Evolutionary conservation across 2,888 invertebrate species (phyloP).

Genomic region (Periphyllus acericola): DNA sequence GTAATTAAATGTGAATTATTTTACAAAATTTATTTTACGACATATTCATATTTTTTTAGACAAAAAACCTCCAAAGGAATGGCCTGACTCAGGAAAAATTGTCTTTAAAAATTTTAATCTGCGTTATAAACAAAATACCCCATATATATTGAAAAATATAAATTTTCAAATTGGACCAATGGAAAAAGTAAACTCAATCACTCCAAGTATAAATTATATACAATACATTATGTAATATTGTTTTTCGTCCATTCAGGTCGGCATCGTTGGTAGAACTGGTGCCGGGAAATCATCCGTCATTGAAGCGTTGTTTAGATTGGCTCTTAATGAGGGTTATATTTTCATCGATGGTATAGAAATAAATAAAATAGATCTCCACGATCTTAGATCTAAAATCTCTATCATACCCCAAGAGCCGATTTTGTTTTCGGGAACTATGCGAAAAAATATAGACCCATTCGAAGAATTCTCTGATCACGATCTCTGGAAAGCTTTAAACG

Average conservation of each 20-base stretch:
- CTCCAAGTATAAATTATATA: neutral
- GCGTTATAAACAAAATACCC: conserved; percentile 77
- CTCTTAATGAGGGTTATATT: conserved; percentile 81
- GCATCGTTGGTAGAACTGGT: conserved; percentile 85
- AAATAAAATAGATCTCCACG: conserved; percentile 76
- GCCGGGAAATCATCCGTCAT: conserved; percentile 85
- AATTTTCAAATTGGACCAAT: conserved; percentile 73
- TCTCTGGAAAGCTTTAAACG: conserved; percentile 86
- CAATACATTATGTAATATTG: neutral
- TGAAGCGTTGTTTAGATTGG: conserved; percentile 82
- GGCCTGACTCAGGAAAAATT: conserved; percentile 80
- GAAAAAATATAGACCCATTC: conserved; percentile 91
- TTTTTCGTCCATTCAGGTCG: conserved; percentile 71
- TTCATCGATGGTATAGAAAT: conserved; percentile 83
- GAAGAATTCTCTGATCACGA: conserved; percentile 80
- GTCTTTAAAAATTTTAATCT: conserved; percentile 77
- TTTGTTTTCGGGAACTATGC: conserved; percentile 85
- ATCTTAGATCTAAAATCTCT: conserved; percentile 80
- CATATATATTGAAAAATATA: conserved; percentile 79
- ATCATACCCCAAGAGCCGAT: conserved; percentile 89
- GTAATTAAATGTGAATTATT: neutral
- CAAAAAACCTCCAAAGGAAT: conserved; percentile 70
- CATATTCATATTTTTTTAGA: conserved; percentile 14
- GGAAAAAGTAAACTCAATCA: conserved; percentile 70
- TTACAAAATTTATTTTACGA: neutral